phyloP scores from a whole-genome alignment of 2,888 invertebrate species.

The Aromia moschata region DNA sequence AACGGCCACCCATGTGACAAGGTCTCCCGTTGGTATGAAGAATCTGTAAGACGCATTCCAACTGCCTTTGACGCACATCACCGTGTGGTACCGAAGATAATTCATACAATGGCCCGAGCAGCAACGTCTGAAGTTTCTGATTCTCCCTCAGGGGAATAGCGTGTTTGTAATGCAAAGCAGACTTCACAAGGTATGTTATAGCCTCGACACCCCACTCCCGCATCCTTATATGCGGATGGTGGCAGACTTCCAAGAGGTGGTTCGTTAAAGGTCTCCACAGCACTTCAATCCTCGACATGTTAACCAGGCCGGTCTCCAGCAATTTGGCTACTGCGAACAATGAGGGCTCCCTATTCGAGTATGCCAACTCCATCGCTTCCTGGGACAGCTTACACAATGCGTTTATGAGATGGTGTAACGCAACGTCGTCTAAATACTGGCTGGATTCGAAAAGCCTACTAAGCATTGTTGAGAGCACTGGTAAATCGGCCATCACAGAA shows the following conservation, averaged over 20 bases:
- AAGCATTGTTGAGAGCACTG: slow-evolving; percentile 88
- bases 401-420: slow-evolving; percentile 94
- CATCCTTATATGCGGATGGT: slow-evolving; percentile 94
- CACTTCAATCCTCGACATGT: slow-evolving; percentile 91
- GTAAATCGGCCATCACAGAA: slow-evolving; percentile 95
- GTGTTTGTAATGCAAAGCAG: slow-evolving; percentile 88
- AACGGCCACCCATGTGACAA: slow-evolving; percentile 95
- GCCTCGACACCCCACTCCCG: slow-evolving; percentile 98
- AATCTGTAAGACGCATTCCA: slow-evolving; percentile 93
- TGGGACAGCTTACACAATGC: slow-evolving; percentile 95
- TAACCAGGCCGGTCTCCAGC: slow-evolving; percentile 94
- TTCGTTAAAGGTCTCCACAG: slow-evolving; percentile 95
- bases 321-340: slow-evolving; percentile 97
- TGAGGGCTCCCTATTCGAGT: slow-evolving; percentile 95
- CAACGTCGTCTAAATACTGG: slow-evolving; percentile 91
- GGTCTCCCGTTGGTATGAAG: slow-evolving; percentile 94
- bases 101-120: slow-evolving; percentile 91
- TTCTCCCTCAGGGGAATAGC: slow-evolving; percentile 84
- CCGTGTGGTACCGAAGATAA: slow-evolving; percentile 89
- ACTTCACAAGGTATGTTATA: slow-evolving; percentile 91
- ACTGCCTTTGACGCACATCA: slow-evolving; percentile 93
- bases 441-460: slow-evolving; percentile 95
- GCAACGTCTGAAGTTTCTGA: slow-evolving; percentile 85
- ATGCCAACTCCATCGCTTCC: slow-evolving; percentile 97
- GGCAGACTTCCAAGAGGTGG: slow-evolving; percentile 95